Evolutionary conservation across 2,113 vertebrate species (phyloP), one percentile per base, ranked within the genome.

Genomic region (Carassius auratus): DNA sequence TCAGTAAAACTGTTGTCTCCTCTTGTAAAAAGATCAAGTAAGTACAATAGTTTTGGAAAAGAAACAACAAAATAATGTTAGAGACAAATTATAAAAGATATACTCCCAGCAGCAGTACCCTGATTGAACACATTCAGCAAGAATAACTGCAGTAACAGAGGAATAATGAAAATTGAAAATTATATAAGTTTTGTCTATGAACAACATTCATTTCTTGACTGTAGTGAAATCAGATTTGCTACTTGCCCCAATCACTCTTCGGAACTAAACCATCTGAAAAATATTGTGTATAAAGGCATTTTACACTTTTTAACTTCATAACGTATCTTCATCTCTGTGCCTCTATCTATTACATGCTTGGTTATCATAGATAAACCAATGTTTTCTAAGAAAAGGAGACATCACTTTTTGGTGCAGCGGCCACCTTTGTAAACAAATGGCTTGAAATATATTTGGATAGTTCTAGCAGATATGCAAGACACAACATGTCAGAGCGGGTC

Each of bases 351-450:
- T 10, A 73, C 21, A 42, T n/a, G 9, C 36, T 73, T 42, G 36
- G 4, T 73, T 45, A 45, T 9, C 69, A n/a, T 38, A 45, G 69
- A 73, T 74, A 74, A 74, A 74, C 38, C 38, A 74, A 69, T 73
- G 71, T 45, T 74, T n/a, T 23, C 8, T 45, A 74, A 36, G 1
- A 76, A 17, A 76, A 77, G 4, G 26, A 33, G 15, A 57, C 57
- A 77, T 57, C 62, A 84, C 3, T 81, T 85, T 77, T 84, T 74
- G 66, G 52, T 66, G 61, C 15, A 79, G 30, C 9, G 13, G 15
- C 48, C 78, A 69, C 76, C 85, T 88, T 69, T 87, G 83, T 88
- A 83, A 86, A 88, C 81, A 85, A 83, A 85, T 57, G 55, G 57
- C 61, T 75, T 61, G 73, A 64, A 69, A 85, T 86, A 82, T 52